Evolutionary conservation across 2,113 vertebrate species (phyloP).

Genomic region (Megatriorchis doriae): DNA sequence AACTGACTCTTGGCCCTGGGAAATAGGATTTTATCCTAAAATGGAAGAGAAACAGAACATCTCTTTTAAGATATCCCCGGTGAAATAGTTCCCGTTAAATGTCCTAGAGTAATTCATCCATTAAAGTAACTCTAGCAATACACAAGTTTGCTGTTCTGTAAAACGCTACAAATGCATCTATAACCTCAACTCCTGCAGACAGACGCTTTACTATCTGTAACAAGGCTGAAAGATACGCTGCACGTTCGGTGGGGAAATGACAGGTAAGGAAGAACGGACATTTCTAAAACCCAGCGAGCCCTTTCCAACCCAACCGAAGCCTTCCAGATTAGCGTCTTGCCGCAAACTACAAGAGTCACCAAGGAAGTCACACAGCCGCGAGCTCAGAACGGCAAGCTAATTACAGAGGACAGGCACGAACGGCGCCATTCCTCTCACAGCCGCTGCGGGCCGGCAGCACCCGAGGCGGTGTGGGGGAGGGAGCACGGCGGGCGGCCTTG

Average conservation of each 20-base stretch:
- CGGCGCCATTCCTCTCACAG: background rate
- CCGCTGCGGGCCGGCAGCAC: background rate
- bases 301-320: background rate
- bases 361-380: fast-evolving
- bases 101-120: background rate
- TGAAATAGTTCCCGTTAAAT: background rate
- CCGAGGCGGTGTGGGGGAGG: background rate
- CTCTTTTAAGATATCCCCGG: background rate
- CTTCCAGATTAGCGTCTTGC: background rate
- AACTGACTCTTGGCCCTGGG: too few species aligned
- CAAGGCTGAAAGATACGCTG: background rate
- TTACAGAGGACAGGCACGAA: fast-evolving
- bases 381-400: fast-evolving
- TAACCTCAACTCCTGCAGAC: background rate
- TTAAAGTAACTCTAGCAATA: background rate
- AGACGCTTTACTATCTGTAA: too few species aligned
- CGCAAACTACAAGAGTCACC: too few species aligned
- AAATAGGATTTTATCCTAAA: background rate
- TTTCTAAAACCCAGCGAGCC: background rate
- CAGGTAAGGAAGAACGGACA: background rate
- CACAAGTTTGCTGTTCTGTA: background rate
- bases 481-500: too few species aligned
- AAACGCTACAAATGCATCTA: background rate
- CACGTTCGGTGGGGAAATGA: background rate
- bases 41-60: background rate